Evolutionary conservation across 2,797 vertebrate genomes (phyloP), one percentile per base, ranked within the genome.

Genomic region (Takifugu rubripes): DNA sequence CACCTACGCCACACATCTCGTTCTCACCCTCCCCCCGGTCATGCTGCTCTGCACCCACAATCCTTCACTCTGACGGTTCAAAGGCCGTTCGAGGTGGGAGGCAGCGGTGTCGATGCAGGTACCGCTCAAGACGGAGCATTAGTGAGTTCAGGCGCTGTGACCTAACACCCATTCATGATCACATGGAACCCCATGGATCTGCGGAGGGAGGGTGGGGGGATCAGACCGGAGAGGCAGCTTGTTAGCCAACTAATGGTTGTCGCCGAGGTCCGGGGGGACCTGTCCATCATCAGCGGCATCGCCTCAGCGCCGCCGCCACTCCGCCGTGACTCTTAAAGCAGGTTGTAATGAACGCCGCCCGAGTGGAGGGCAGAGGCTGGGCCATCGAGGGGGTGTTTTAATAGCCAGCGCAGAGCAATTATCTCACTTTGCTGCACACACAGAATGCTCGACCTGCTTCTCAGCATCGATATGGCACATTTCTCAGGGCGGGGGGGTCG

Each of bases 371-470:
- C 3, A 52, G 72, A 54, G 49, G 1, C 36, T 54, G 47, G 26
- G 7, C 25, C 45, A 27, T 63, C n/a, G 45, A 16, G 17, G 40
- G 14, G 3, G 49, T 54, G 50, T 59, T 70, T 79, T 68, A 84
- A 63, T 72, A 59, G 45, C 66, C 73, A 78, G 58, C 77, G 16
- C 25, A 55, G 15, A 67, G 70, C 75, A 73, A 83, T 84, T 84
- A 82, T 83, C 77, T 82, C 78, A 84, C 73, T 79, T 85, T 83
- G 75, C 54, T 84, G 81, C 78, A 78, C 75, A 76, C 61, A 43
- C 68, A 84, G 79, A 85, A 86, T 79, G 78, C 75, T 78, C 82
- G 84, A 82, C 77, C 81, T 82, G 79, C 77, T 85, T 85, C 84
- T 85, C 83, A 81, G 76, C 82, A 66, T 60, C 26, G 64, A 82